Evolutionary conservation across 2,797 vertebrate species (phyloP), one percentile per base, ranked within the genome.

Genomic region (Arrhamphus sclerolepis): DNA sequence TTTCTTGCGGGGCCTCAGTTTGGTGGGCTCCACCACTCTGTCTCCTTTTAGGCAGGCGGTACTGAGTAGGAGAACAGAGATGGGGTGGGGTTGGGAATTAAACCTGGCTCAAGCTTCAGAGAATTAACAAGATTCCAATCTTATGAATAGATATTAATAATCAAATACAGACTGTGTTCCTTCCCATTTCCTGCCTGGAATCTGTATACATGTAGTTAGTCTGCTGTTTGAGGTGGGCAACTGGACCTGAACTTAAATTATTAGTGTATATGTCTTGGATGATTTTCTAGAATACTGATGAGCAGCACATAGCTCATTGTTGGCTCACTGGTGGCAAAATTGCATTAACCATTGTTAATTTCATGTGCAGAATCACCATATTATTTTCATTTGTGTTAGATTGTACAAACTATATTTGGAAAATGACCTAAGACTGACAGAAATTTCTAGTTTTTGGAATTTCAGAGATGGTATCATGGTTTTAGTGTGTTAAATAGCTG

Each of bases 1-100:
- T 26, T 26, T 89, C 88, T 85, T 85, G 82, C 85, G 85, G 84
- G 88, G 90, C 90, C 89, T 88, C 87, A 82, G 87, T 81, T 87
- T 78, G 70, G 78, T 87, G 81, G 82, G 76, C 85, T 92, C 87
- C 90, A 87, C 89, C 87, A 90, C 84, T 89, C 80, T 77, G 85
- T 78, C 82, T 86, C 87, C 77, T 87, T 90, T 91, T 89, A 90
- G 87, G 83, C 60, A 34, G 74, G 81, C 82, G 82, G 82, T 80
- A 85, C 69, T 76, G 81, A 87, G 84, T 75, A 82, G 78, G 69
- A 87, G 80, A 86, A 87, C 81, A 87, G 84, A 85, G 79, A 44
- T 68, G 80, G 81, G 77, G 81, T 63, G 84, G 77, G 80, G 71
- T 70, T 57, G 62, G 80, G 63, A 79, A 48, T 66, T 54, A 63